Evolutionary conservation across 2,888 invertebrate species (phyloP).

Genomic region (Perdita meconis): DNA sequence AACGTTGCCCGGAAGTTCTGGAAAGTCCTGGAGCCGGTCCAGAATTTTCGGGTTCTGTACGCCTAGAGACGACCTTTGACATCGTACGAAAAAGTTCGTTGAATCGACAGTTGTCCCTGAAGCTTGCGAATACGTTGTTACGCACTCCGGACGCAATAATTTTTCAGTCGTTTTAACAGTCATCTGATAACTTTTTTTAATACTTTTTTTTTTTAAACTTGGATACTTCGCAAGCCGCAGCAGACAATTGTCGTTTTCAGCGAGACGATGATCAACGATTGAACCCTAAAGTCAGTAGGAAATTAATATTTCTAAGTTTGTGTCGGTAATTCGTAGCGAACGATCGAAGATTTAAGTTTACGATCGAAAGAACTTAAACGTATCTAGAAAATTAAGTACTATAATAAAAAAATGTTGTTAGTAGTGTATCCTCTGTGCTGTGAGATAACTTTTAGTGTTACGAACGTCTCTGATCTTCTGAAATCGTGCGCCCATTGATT

Average conservation of each 20-base stretch:
- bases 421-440: conserved; percentile 25
- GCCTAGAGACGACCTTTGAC: background rate
- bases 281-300: too few relatives aligned
- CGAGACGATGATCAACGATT: background rate
- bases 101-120: conserved; percentile 14
- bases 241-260: background rate
- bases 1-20: conserved; percentile 51
- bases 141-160: conserved; percentile 9
- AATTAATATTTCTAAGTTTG: background rate
- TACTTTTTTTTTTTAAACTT: conserved; percentile 29
- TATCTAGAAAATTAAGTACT: background rate
- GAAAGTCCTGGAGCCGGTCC: conserved; percentile 50
- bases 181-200: background rate
- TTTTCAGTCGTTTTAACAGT: background rate
- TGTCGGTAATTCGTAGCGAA: background rate
- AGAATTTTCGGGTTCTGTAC: conserved; percentile 44
- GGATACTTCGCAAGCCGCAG: conserved; percentile 15
- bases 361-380: background rate
- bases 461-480: background rate
- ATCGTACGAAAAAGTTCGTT: background rate
- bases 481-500: conserved; percentile 1
- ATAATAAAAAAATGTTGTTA: conserved; percentile 14
- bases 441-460: conserved; percentile 32
- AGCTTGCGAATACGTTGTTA: conserved; percentile 36
- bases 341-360: background rate